Base-by-base conservation (phyloP, 2,888 invertebrate genomes). In the Lacanobia wlatinum region DNA sequence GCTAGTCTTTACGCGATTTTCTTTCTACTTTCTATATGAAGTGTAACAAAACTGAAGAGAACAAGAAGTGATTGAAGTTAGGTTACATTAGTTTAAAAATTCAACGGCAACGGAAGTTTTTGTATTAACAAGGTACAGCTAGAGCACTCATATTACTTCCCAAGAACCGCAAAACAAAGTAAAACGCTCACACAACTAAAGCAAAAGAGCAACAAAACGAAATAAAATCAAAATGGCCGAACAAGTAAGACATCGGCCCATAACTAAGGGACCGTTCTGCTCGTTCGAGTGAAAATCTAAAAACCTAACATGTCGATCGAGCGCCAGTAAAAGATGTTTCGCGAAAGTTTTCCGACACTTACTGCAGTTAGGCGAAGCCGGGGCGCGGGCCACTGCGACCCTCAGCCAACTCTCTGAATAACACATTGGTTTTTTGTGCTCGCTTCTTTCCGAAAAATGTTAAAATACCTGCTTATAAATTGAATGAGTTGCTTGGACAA, bases 291-390 rank as follows among this genome's bases (percentile, higher is more conserved):
- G 84, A 88, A 91, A 91, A 92, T 92, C 91, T 90, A 91, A 92
- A 91, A 94, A 93, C 90, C 91, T 92, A 92, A 92, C 92, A 92
- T 92, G 91, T 91, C 92, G 90, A 91, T 92, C 88, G 87, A 85
- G 90, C 87, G 90, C 69, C 55, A 88, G 90, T 91, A 91, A 91
- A 92, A 90, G 90, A 93, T 93, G 92, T 92, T 92, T 91, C 90
- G 86, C 80, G 76, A 92, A 93, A 94, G 90, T 93, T 94, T 90
- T 80, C 88, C 89, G 93, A 93, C 93, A 91, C 93, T 93, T 92
- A 93, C 92, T 93, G 93, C 91, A 92, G 92, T 92, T 91, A 87
- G 81, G 77, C 75, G 75, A 71, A 70, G 66, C 83, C 64, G 67
- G 76, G 74, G 71, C 61, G 48, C 68, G 70, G 40, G 63, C 63